These are phyloP conservation scores for Reticulitermes speratus DNA, from an alignment of 1,140 invertebrate genomes.

Conservation along the genomic window DNA sequence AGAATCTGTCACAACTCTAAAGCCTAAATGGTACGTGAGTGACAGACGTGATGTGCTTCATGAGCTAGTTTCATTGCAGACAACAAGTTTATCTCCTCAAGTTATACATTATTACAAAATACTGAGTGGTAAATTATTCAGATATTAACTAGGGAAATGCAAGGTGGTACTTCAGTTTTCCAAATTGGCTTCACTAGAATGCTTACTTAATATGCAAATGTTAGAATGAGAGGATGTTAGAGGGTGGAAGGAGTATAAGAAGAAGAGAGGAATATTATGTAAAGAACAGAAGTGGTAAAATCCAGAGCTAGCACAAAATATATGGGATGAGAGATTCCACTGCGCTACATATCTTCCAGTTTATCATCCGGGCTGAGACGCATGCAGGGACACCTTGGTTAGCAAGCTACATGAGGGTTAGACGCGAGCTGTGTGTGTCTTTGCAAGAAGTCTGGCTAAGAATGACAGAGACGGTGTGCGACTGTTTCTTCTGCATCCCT, in stretches of 20 bases:
- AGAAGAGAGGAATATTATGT: not conserved
- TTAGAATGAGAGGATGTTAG: not conserved
- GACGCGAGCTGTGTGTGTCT: not conserved
- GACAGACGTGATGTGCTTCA: not conserved
- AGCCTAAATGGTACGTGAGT: not conserved
- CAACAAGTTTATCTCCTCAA: not conserved
- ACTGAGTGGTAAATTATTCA: not conserved
- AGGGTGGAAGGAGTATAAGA: not conserved
- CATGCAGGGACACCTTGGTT: not conserved
- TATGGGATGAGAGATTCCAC: not conserved
- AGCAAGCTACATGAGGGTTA: not conserved
- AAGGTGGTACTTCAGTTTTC: not conserved
- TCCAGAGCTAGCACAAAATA: not conserved
- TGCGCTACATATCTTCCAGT: not conserved
- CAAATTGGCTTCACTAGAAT: conserved; percentile 5
- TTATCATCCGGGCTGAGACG: not conserved
- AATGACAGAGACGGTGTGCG: not conserved
- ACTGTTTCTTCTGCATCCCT: not conserved
- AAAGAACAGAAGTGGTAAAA: not conserved
- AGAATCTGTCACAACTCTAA: not conserved
- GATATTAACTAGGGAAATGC: conserved; percentile 5
- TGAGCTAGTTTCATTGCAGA: not conserved
- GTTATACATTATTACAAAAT: not conserved
- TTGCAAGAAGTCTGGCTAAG: not conserved
- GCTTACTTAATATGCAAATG: conserved; percentile 24